These are phyloP conservation scores for Mustela nigripes DNA, from an alignment of 2,113 vertebrate genomes.

Conservation along the genomic window DNA sequence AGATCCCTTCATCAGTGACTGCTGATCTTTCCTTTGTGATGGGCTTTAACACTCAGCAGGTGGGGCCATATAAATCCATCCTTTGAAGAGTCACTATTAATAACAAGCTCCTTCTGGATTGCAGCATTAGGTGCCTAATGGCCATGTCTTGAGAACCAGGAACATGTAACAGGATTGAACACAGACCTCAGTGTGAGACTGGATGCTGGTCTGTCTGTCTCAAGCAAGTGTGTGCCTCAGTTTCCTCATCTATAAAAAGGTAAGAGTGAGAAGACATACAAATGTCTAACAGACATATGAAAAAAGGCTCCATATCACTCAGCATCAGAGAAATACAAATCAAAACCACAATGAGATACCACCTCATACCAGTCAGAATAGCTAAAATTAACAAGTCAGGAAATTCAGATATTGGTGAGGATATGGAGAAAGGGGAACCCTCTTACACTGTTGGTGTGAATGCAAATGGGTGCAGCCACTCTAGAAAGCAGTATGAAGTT, in stretches of 20 bases:
- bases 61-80: neutral
- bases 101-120: neutral
- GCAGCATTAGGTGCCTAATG: neutral
- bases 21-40: neutral
- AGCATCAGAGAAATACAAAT: too few species aligned
- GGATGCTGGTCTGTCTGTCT: neutral
- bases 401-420: too few species aligned
- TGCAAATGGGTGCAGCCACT: neutral
- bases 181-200: neutral
- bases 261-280: neutral
- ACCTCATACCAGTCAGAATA: too few species aligned
- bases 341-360: too few species aligned
- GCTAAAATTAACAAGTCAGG: too few species aligned
- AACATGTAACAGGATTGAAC: neutral
- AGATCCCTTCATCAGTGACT: neutral
- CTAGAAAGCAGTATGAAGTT: neutral
- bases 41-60: neutral
- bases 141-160: neutral
- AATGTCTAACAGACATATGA: neutral
- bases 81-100: neutral
- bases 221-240: neutral
- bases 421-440: too few species aligned
- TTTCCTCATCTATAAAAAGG: neutral
- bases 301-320: too few species aligned
- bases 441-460: too few species aligned